Evolutionary conservation across 2,113 vertebrate species (phyloP), one percentile per base, ranked within the genome.

Genomic region (Nannospalax galili): DNA sequence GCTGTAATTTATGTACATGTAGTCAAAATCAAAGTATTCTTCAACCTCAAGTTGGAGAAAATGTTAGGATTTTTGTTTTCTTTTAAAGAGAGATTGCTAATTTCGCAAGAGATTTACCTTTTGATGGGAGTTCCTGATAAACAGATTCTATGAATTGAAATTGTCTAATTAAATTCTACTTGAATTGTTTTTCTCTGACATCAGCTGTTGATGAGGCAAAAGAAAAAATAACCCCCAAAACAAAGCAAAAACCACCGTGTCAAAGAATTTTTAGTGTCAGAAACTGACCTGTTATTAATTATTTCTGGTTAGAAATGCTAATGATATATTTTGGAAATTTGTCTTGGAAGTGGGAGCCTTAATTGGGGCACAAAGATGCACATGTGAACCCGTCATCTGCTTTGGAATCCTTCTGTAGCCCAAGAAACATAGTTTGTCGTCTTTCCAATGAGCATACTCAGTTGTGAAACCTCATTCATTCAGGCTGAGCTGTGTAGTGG

Each of bases 131-230:
- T 84, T 70, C 52, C 86, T 94, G 67, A 95, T 89, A 86, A 84
- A 79, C 73, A 74, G 65, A 88, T 91, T 93, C 79, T 94, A 86
- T 95, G 72, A 94, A 92, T 74, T 37, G 60, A 93, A 95, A 80
- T 94, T 10, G 40, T 37, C 86, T 81, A 94, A 90, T 97, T 91
- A 97, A 92, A 67, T 92, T 96, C 37, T 89, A 58, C 88, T 37
- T 90, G 91, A 95, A 90, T 90, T 89, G 32, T 77, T 92, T 67
- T 79, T 95, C 75, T 37, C 22, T 88, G 62, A 7, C 58, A 93
- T 84, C 80, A 93, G 90, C 73, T 95, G 67, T 78, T 87, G 32
- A 62, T 84, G 24, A 20, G 69, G 67, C 26, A 91, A 62, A 67
- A 86, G 85, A 72, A n/a, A 93, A n/a, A n/a, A n/a, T n/a, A n/a